These are phyloP conservation scores for Andrena camellia DNA, from an alignment of 2,888 invertebrate species.

Conservation along the genomic window DNA sequence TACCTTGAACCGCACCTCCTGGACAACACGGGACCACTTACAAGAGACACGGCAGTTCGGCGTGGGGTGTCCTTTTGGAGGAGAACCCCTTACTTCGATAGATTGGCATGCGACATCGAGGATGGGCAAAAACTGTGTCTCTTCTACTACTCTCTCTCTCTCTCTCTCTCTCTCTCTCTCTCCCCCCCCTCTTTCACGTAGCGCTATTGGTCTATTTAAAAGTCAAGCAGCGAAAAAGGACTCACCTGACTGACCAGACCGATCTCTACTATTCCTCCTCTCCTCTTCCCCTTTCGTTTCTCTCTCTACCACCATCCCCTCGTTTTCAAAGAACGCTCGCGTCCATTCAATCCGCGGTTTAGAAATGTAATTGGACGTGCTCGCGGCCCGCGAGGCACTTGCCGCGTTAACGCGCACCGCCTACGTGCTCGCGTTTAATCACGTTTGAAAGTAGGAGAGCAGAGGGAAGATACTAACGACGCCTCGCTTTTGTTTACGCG, in stretches of 20 bases:
- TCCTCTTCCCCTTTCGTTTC: background rate
- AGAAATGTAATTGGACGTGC: constrained; percentile 23
- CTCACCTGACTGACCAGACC: background rate
- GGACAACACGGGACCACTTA: constrained; percentile 87
- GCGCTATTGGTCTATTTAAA: background rate
- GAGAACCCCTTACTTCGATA: constrained; percentile 79
- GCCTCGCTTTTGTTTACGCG: constrained; percentile 29
- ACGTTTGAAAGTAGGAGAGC: constrained; percentile 35
- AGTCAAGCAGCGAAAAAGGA: background rate
- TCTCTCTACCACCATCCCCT: background rate
- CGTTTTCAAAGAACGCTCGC: background rate
- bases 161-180: too few relatives aligned
- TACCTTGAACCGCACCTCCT: constrained; percentile 98
- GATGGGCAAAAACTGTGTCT: constrained; percentile 46
- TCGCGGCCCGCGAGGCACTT: background rate
- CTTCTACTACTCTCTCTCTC: background rate
- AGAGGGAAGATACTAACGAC: constrained; percentile 29
- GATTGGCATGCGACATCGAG: constrained; percentile 79
- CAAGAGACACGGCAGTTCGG: constrained; percentile 85
- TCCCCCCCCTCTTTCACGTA: background rate
- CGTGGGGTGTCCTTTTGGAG: constrained; percentile 79
- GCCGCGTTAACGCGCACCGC: constrained; percentile 11
- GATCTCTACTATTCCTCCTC: background rate
- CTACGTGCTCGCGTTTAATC: constrained; percentile 46
- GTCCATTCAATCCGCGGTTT: constrained; percentile 3